Percentiles rank a stretch among this genome's conserved stretches.
Conservation (phyloP, 1,140 invertebrate species). For the Fopius arisanus region DNA sequence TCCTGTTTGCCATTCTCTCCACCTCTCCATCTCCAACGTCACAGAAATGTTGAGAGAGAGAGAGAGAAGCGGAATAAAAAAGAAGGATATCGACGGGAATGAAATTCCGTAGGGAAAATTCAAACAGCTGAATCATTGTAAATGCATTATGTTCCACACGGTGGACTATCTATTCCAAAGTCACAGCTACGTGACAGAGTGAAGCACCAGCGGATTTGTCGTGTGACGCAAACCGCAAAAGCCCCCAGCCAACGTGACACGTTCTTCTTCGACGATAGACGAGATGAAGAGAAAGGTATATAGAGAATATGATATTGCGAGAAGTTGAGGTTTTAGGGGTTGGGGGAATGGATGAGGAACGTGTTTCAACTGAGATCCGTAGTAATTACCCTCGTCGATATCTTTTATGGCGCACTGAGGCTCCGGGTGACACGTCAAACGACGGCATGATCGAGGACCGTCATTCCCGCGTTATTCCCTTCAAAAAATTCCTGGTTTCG, state of each 20-base stretch:
- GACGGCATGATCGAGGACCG: conserved; percentile 58
- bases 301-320: conserved; percentile 28
- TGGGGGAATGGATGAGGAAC: conserved; percentile 3
- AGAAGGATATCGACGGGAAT: neutral
- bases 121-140: conserved; percentile 13
- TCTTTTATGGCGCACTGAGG: conserved; percentile 52
- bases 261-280: neutral
- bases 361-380: conserved; percentile 33
- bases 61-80: neutral
- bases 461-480: conserved; percentile 38
- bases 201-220: conserved; percentile 16
- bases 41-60: neutral
- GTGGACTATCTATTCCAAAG: conserved; percentile 1
- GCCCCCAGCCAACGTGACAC: neutral
- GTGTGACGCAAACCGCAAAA: conserved; percentile 17
- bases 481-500: too few species aligned
- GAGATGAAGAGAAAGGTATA: conserved; percentile 13
- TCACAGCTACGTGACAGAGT: conserved; percentile 14
- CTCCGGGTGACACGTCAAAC: too few species aligned
- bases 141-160: conserved; percentile 11
- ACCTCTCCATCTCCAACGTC: neutral
- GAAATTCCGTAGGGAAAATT: conserved; percentile 1
- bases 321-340: conserved; percentile 7
- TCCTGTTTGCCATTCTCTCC: neutral
- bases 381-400: conserved; percentile 54